Evolutionary conservation across 2,888 invertebrate genomes (phyloP).

Genomic region (Fragum sueziense): DNA sequence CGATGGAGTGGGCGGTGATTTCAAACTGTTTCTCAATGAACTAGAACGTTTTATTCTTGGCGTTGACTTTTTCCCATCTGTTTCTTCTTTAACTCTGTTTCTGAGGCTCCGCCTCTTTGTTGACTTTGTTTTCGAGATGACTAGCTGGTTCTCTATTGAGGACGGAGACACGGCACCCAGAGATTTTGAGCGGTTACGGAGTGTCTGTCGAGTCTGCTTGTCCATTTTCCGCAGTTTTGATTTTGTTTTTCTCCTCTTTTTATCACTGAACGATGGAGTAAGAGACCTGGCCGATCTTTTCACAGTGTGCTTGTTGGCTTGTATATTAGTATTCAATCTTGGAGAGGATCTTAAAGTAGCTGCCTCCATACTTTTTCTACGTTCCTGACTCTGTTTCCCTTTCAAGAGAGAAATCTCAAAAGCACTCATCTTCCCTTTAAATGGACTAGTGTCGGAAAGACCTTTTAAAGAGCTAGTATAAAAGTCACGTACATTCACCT

Average conservation of each 20-base stretch:
- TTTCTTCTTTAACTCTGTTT: background rate
- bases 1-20: conserved; percentile 1
- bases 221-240: background rate
- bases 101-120: background rate
- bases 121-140: background rate
- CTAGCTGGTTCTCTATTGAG: conserved; percentile 26
- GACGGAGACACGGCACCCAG: conserved; percentile 26
- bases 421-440: conserved; percentile 56
- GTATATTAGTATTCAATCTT: conserved; percentile 36
- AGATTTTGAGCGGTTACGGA: conserved; percentile 2
- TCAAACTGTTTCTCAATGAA: background rate
- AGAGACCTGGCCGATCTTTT: conserved; percentile 5
- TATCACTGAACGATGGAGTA: conserved; percentile 1
- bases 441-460: conserved; percentile 40
- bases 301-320: background rate
- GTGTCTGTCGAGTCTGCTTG: background rate
- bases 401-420: conserved; percentile 55
- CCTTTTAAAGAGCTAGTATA: conserved; percentile 32
- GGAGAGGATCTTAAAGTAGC: conserved; percentile 45
- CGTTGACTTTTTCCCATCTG: background rate
- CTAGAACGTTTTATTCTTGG: background rate
- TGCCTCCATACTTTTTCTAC: conserved; percentile 45
- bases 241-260: background rate
- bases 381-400: conserved; percentile 49
- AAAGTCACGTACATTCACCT: conserved; percentile 31